These are phyloP conservation scores for Lates calcarifer DNA, from an alignment of 2,113 vertebrate genomes.

Conservation along the genomic window DNA sequence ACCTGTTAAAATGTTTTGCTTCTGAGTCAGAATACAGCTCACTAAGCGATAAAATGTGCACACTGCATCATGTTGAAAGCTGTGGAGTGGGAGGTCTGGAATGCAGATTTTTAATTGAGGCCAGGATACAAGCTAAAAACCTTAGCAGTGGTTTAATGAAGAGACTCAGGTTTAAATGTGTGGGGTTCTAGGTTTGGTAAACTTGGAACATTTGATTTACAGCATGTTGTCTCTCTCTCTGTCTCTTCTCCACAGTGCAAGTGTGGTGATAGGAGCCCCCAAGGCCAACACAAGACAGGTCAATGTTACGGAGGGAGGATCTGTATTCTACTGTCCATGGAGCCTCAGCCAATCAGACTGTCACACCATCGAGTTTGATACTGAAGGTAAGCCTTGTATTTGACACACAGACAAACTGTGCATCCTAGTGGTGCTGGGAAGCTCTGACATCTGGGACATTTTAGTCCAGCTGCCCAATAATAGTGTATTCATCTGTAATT, in stretches of 20 bases:
- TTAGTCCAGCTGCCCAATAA: no score
- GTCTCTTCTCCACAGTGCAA: conserved; percentile 80
- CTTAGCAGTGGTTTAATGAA: neutral
- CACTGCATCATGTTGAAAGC: conserved; percentile 32
- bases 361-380: conserved; percentile 87
- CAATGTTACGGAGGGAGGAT: conserved; percentile 87
- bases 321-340: conserved; percentile 94
- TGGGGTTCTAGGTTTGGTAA: conserved; percentile 5
- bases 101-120: conserved; percentile 54
- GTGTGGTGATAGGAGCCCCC: conserved; percentile 92
- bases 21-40: conserved; percentile 35
- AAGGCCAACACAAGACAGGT: conserved; percentile 89
- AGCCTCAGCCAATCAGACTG: conserved; percentile 72
- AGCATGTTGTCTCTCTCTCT: conserved; percentile 16
- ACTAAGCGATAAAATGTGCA: conserved; percentile 37
- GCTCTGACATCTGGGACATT: neutral
- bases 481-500: neutral
- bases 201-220: conserved; percentile 26
- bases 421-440: neutral
- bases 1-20: conserved; percentile 68
- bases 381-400: conserved; percentile 81
- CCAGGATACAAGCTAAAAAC: conserved; percentile 43
- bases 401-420: neutral
- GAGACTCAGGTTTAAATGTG: neutral
- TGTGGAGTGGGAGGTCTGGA: conserved; percentile 59